These are phyloP conservation scores for Colletes latitarsis DNA, from an alignment of 1,140 invertebrate species.

Conservation along the genomic window DNA sequence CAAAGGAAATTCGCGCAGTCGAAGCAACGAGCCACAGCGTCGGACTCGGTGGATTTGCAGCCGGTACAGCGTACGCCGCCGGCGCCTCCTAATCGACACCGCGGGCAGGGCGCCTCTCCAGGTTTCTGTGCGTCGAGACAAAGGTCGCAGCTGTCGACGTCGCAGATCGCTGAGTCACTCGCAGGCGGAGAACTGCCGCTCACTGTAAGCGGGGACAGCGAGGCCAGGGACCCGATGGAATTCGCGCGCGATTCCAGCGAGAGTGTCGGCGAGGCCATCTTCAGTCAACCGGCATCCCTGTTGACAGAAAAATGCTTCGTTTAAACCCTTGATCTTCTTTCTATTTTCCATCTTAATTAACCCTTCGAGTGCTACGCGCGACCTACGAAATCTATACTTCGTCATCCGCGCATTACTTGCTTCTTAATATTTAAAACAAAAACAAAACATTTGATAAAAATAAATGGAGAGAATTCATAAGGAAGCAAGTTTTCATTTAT, in stretches of 20 bases:
- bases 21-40: conserved; percentile 94
- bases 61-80: conserved; percentile 89
- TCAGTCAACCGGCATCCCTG: conserved; percentile 87
- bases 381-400: no score
- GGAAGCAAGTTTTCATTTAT: no score
- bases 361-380: no score
- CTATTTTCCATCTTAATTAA: no score
- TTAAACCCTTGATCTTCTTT: no score
- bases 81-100: conserved; percentile 85
- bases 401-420: no score
- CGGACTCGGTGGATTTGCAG: conserved; percentile 92
- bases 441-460: no score
- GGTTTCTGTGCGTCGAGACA: conserved; percentile 90
- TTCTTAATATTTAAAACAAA: no score
- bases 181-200: conserved; percentile 91
- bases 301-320: conserved; percentile 64
- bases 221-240: conserved; percentile 90
- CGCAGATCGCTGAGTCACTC: conserved; percentile 90
- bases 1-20: conserved; percentile 98
- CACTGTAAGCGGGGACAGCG: conserved; percentile 88
- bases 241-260: conserved; percentile 95
- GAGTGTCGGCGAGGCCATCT: conserved; percentile 92
- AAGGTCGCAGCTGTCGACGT: conserved; percentile 88
- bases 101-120: conserved; percentile 91
- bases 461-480: no score